Percentiles rank a stretch among this genome's conserved stretches.
phyloP scores from a whole-genome alignment of 2,888 invertebrate genomes.

The Melanostoma mellinum region DNA sequence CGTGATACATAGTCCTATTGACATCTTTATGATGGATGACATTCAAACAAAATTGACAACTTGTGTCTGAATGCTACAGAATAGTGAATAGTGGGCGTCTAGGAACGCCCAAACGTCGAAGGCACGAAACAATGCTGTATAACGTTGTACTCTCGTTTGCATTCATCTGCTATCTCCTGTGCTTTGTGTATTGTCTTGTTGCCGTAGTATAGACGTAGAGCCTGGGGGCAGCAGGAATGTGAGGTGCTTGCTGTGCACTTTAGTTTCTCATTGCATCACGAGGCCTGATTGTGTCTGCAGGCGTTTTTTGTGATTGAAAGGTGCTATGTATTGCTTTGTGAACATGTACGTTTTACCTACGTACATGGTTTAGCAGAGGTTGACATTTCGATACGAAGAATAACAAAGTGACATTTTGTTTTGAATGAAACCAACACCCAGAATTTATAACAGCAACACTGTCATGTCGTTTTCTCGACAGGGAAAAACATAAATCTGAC shows the following conservation, averaged over 20 bases:
- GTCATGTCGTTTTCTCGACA: slow-evolving; percentile 54
- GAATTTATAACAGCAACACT: slow-evolving; percentile 59
- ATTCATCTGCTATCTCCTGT: slow-evolving; percentile 6
- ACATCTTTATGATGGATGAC: slow-evolving; percentile 50
- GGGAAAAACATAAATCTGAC: slow-evolving; percentile 50
- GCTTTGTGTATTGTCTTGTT: slow-evolving; percentile 28
- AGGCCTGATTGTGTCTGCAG: slow-evolving; percentile 58
- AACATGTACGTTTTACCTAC: neutral
- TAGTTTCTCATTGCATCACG: slow-evolving; percentile 38
- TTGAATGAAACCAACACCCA: slow-evolving; percentile 50
- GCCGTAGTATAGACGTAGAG: neutral
- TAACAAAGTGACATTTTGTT: slow-evolving; percentile 54
- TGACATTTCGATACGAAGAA: slow-evolving; percentile 29
- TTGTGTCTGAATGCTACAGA: slow-evolving; percentile 34
- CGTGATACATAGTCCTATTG: slow-evolving; percentile 13
- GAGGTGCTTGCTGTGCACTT: slow-evolving; percentile 49
- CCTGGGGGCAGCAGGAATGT: slow-evolving; percentile 8
- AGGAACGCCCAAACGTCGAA: slow-evolving; percentile 24
- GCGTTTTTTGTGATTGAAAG: slow-evolving; percentile 62
- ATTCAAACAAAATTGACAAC: slow-evolving; percentile 48
- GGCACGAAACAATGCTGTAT: slow-evolving; percentile 2
- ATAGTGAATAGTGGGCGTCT: slow-evolving; percentile 47
- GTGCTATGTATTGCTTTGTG: slow-evolving; percentile 31
- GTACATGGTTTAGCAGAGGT: slow-evolving; percentile 2
- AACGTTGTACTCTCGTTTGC: slow-evolving; percentile 23